phyloP scores from a whole-genome alignment of 2,888 invertebrate genomes.

The Apodemia zela region DNA sequence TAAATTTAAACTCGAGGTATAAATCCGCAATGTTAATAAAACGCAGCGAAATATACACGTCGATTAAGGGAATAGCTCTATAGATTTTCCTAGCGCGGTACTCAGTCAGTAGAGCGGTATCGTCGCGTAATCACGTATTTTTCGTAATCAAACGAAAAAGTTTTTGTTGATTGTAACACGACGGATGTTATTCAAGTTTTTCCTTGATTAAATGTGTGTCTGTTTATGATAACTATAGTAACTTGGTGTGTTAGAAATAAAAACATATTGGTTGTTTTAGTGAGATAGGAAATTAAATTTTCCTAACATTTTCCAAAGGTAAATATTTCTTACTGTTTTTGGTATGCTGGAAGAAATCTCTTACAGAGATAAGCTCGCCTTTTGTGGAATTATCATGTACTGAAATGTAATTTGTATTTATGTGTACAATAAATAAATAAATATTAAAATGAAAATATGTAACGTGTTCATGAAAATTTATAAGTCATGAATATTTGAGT shows the following conservation, averaged over 20 bases:
- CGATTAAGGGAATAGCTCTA: background rate
- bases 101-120: constrained; percentile 14
- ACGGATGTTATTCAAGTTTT: constrained; percentile 6
- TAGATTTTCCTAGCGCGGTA: constrained; percentile 8
- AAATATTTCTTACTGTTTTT: too few species aligned
- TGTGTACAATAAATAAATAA: too few species aligned
- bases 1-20: background rate
- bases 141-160: background rate
- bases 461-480: background rate
- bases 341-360: too few species aligned
- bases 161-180: constrained; percentile 9
- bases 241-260: background rate
- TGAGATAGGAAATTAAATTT: background rate
- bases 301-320: background rate
- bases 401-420: too few species aligned
- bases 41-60: background rate
- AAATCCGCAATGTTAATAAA: background rate
- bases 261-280: background rate
- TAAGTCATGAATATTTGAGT: background rate
- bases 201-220: background rate
- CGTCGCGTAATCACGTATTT: constrained; percentile 14
- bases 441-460: background rate
- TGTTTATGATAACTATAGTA: constrained; percentile 4
- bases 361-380: too few species aligned
- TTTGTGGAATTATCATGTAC: too few species aligned